Conservation (phyloP, 2,888 invertebrate species). For the Andrena trimmerana region DNA sequence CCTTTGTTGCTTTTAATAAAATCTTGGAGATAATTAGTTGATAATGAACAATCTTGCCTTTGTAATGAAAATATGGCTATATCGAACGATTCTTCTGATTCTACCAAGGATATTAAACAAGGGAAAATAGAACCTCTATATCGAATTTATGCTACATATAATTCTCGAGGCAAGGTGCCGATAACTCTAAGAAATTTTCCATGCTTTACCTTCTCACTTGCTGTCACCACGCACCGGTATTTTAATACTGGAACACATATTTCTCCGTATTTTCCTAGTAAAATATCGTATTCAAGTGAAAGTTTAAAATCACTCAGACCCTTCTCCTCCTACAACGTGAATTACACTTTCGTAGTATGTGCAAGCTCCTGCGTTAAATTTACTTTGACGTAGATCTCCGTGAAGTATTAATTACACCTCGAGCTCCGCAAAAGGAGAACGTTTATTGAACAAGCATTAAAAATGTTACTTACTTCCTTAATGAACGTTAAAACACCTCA, state of each 20-base stretch:
- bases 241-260: background rate
- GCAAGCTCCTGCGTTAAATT: background rate
- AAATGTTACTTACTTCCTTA: background rate
- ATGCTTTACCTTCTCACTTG: background rate
- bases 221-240: background rate
- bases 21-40: slow-evolving; percentile 38
- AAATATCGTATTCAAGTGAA: slow-evolving; percentile 12
- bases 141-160: background rate
- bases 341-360: slow-evolving; percentile 7
- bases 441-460: too few relatives aligned
- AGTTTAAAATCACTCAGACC: slow-evolving; percentile 18
- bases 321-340: slow-evolving; percentile 1
- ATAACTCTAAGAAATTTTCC: background rate
- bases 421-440: too few relatives aligned
- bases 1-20: slow-evolving; percentile 48
- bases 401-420: background rate
- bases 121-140: background rate
- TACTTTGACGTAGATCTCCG: background rate
- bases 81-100: background rate
- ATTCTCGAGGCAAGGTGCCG: background rate
- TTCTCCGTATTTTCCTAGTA: background rate
- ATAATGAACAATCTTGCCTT: slow-evolving; percentile 35
- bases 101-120: background rate
- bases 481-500: background rate
- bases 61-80: slow-evolving; percentile 36